Evolutionary conservation across 2,113 vertebrate species (phyloP).

Genomic region (Saguinus imperator): DNA sequence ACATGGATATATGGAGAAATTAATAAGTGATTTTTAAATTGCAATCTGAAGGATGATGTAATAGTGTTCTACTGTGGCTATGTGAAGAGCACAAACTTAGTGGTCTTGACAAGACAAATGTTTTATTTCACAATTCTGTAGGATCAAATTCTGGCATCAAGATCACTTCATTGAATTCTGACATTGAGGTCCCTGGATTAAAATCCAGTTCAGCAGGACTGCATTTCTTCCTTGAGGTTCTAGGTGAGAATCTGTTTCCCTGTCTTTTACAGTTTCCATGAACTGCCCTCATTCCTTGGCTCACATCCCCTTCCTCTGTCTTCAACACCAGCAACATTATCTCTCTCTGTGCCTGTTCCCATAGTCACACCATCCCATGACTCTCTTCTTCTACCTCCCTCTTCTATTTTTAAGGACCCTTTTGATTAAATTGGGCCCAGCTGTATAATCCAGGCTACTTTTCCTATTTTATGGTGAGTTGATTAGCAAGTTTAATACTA

Average conservation of each 20-base stretch:
- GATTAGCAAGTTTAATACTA: neutral
- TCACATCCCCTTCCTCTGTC: neutral
- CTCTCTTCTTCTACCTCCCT: neutral
- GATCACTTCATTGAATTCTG: too few relatives aligned
- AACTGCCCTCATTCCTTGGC: neutral
- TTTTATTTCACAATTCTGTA: neutral
- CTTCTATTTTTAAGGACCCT: neutral
- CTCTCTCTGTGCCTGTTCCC: neutral
- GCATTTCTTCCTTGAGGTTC: neutral
- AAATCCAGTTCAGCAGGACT: neutral
- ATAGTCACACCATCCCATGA: neutral
- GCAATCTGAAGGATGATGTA: neutral
- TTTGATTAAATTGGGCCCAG: neutral
- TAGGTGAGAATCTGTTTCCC: neutral
- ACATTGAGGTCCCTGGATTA: neutral
- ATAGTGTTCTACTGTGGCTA: neutral
- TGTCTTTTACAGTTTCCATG: neutral
- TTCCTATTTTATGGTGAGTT: neutral
- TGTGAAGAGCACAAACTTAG: neutral
- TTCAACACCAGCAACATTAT: neutral
- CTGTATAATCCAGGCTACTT: neutral
- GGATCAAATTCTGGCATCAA: neutral
- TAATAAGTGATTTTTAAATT: neutral
- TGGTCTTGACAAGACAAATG: neutral
- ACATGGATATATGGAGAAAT: neutral